Evolutionary conservation across 1,140 invertebrate species (phyloP), one percentile per base, ranked within the genome.

Genomic region (Sycophaga agraensis): DNA sequence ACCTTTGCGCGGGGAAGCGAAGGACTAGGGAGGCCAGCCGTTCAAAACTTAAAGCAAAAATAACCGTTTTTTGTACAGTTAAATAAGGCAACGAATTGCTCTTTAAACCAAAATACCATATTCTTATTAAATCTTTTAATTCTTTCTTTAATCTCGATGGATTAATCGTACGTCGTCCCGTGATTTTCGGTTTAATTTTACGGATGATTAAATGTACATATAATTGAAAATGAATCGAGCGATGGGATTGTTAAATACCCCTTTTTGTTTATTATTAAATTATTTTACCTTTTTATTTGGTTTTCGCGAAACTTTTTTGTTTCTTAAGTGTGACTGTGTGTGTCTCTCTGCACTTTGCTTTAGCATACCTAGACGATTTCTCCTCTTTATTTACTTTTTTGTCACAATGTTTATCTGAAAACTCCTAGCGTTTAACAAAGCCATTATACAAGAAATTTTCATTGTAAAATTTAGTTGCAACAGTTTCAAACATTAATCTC

Each of bases 1-100:
- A 74, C 73, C 71, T 77, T 79, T 79, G 76, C 77, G 77, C 79
- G 79, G 79, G 79, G 78, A 81, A 80, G 77, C 76, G 75, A 79
- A 75, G 75, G 72, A 74, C 67, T 77, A 75, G 77, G 78, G 77
- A 79, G 76, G 78, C 78, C 78, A 81, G 78, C 78, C 76, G 77
- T 74, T 69, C 51, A 60, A 64, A 60, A 39, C 9, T 57, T 56
- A 59, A 43, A 57, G 62, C n/a, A n/a, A 64, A 58, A 59, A 55
- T 42, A 56, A n/a, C n/a, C 59, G 59, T 35, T n/a, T 39, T 56
- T 50, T 48, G 59, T 51, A 9, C 2, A 50, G 43, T 65, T 61
- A 64, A 63, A 39, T 12, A 45, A 61, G 59, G 7, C 22, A 54
- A 42, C 24, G 50, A 54, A 4, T 40, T 54, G 39, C 50, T 40